These are phyloP conservation scores for Palythoa caribaeorum DNA, from an alignment of 92 coral and sea anemone genomes.

Conservation along the genomic window DNA sequence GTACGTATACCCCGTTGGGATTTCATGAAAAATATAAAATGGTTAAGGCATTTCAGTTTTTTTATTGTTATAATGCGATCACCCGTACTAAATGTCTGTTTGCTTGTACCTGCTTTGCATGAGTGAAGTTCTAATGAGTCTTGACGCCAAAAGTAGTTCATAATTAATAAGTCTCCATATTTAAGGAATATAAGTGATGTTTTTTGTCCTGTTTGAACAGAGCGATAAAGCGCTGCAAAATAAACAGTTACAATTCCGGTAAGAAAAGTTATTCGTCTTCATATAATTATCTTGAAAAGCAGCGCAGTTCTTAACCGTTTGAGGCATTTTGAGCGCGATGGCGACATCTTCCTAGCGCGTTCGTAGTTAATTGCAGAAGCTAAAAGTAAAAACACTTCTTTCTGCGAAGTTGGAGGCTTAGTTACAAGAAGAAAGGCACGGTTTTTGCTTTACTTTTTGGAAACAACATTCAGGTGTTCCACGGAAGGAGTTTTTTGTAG, in stretches of 20 bases:
- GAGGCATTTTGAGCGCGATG: not conserved
- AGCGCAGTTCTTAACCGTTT: not conserved
- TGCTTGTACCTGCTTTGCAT: slow-evolving; percentile 36
- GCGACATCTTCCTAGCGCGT: not conserved
- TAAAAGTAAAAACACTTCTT: not conserved
- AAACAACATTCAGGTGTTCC: not conserved
- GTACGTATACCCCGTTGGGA: too few species aligned
- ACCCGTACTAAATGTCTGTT: slow-evolving; percentile 18
- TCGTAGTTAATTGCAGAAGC: not conserved
- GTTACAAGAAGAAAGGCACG: not conserved
- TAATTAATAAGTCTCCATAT: slow-evolving; percentile 20
- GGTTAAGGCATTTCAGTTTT: not conserved
- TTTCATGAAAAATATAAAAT: not conserved
- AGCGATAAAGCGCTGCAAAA: slow-evolving; percentile 15
- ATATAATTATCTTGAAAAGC: not conserved
- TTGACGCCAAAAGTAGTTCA: not conserved
- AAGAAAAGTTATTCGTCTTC: not conserved
- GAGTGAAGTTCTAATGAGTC: not conserved
- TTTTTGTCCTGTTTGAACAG: slow-evolving; percentile 27
- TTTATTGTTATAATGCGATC: not conserved
- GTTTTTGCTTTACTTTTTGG: not conserved
- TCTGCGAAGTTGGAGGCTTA: not conserved
- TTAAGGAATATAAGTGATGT: not conserved
- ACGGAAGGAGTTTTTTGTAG: not conserved
- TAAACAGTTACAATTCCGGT: not conserved